Base-by-base conservation (phyloP, 2,113 vertebrate species). In the Odontophorus gujanensis region DNA sequence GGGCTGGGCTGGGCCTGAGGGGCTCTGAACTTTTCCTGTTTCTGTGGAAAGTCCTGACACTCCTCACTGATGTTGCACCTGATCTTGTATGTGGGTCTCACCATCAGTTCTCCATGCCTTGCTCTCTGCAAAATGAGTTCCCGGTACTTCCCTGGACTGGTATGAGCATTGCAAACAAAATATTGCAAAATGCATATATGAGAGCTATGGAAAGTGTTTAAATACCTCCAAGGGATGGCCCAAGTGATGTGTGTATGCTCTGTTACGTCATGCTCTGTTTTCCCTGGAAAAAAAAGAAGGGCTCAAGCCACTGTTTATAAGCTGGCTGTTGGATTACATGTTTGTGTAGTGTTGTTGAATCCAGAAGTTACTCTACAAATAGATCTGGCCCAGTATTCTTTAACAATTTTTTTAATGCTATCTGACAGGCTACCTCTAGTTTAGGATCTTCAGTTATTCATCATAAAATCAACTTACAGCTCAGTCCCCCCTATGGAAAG, bases 361-460 rank as follows among this genome's bases (percentile, higher is more conserved):
- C 28, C 43, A 58, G 62, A 75, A 87, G 43, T 86, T 91, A 61
- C 21, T 55, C 51, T 61, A 57, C 47, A 32, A 53, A 40, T 75
- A 34, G 48, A 28, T 73, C 58, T 95, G 65, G 48, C 57, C 61
- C 43, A 75, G 7, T 92, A 51, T 58, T 77, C 48, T 55, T 78
- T 68, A 88, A 78, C 24, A 75, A 80, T 65, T 79, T 73, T 91
- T 77, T 94, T 93, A 86, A 89, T 88, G 69, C 77, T 86, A 59
- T n/a, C 80, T 95, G 81, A 63, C 66, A 94, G 74, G 22, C 42
- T 84, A 26, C 50, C 75, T 94, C 1, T 42, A 81, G 90, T 89
- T 91, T 71, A 81, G 80, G 93, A 87, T 92, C 63, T 88, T 95
- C 86, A 85, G 53, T 88, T 94, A 65, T 77, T 93, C 86, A 53